These are phyloP conservation scores for Chondrilla cf. caribensis DNA, from an alignment of 37 sponge, comb jelly and placozoan genomes.

Conservation along the genomic window DNA sequence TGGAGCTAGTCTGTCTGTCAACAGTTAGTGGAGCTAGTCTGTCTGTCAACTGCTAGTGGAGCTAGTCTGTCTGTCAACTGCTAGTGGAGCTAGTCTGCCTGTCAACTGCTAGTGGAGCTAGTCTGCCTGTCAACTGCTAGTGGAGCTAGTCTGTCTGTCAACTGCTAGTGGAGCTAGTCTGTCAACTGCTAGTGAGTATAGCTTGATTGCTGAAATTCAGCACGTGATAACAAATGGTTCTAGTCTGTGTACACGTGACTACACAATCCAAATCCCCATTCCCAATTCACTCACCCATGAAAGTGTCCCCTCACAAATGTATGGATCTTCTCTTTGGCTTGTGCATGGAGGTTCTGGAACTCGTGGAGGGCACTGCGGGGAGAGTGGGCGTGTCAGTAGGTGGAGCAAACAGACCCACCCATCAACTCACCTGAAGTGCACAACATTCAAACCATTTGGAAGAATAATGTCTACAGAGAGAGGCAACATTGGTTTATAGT, in stretches of 20 bases:
- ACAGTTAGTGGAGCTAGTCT: too few relatives aligned
- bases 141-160: too few relatives aligned
- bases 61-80: too few relatives aligned
- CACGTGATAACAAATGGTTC: too few relatives aligned
- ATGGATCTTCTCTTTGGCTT: slow-evolving; percentile 90
- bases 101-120: too few relatives aligned
- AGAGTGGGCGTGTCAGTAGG: background rate
- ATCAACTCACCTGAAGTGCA: slow-evolving; percentile 74
- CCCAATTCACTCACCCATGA: slow-evolving; percentile 65
- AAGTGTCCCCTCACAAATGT: slow-evolving; percentile 95
- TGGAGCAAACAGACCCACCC: background rate
- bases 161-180: too few relatives aligned
- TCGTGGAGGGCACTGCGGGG: slow-evolving; percentile 89
- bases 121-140: too few relatives aligned
- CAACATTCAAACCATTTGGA: slow-evolving; percentile 94
- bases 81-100: too few relatives aligned
- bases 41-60: too few relatives aligned
- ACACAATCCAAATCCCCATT: background rate
- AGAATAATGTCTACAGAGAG: slow-evolving; percentile 68
- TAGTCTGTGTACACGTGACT: background rate
- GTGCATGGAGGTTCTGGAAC: slow-evolving; percentile 98
- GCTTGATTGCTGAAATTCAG: too few relatives aligned
- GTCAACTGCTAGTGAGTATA: too few relatives aligned
- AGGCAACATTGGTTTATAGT: background rate
- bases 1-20: too few relatives aligned